Conservation (phyloP, 1,140 invertebrate species). For the Drosophila tristis region DNA sequence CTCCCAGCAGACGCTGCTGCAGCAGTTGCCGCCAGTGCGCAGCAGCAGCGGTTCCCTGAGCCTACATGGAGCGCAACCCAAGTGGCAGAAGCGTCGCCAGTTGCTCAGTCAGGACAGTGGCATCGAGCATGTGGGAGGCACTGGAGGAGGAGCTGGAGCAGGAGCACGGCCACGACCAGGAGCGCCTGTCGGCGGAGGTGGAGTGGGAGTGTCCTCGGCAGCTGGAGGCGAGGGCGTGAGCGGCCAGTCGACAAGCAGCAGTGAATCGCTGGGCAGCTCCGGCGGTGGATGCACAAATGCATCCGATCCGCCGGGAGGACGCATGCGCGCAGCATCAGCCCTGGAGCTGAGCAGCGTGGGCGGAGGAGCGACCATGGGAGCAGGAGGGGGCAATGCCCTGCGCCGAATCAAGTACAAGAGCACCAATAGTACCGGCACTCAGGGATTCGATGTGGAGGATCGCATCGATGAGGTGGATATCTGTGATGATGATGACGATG, state of each 20-base stretch:
- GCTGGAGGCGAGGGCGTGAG: constrained; percentile 22
- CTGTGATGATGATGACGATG: constrained; percentile 51
- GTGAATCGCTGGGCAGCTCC: constrained; percentile 63
- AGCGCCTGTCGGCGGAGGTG: not conserved
- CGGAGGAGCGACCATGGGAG: not conserved
- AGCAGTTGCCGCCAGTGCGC: constrained; percentile 62
- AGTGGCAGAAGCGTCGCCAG: constrained; percentile 51
- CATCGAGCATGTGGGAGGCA: constrained; percentile 61
- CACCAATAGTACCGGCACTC: constrained; percentile 72
- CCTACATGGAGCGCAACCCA: constrained; percentile 58
- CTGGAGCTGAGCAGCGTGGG: constrained; percentile 57
- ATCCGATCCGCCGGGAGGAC: constrained; percentile 6
- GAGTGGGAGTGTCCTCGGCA: constrained; percentile 9
- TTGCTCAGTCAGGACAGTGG: constrained; percentile 81
- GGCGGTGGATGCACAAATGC: not conserved
- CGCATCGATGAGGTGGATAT: constrained; percentile 82
- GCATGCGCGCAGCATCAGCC: constrained; percentile 62
- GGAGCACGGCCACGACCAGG: not conserved
- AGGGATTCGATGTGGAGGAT: constrained; percentile 77
- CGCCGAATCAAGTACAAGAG: constrained; percentile 78
- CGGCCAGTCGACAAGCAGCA: constrained; percentile 62
- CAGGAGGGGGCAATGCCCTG: constrained; percentile 25
- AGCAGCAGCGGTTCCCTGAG: constrained; percentile 76
- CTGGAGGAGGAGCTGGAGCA: constrained; percentile 56
- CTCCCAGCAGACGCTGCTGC: constrained; percentile 62